Base-by-base conservation (phyloP, 2,113 vertebrate species). In the Sylvia atricapilla region DNA sequence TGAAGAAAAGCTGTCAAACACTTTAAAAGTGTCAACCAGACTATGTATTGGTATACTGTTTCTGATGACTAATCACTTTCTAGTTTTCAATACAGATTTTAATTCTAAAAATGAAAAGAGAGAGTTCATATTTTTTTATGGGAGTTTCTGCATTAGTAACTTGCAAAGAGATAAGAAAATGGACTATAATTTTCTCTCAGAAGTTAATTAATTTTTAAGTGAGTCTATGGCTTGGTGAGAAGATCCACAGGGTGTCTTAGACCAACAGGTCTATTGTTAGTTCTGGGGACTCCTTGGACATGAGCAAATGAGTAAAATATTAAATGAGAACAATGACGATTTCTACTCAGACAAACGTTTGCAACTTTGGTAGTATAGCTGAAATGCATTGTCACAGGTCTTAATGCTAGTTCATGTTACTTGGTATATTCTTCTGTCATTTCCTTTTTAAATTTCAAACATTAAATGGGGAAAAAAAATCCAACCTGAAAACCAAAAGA, bases 21-120 rank as follows among this genome's bases (percentile, higher is more conserved):
- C 60, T 77, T 49, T 20, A 33, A 89, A 84, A 95, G 22, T 75
- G 15, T 23, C 84, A 67, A 77, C 47, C 30, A 55, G 35, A 50
- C 13, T n/a, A 55, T 16, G 16, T 91, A 85, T 77, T 85, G 75
- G 24, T 35, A 67, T 74, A 55, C 22, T 62, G 23, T 52, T 79
- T 76, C 47, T 89, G 63, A 80, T 56, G 80, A 87, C 18, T 44
- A 73, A 92, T 53, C 56, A 68, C 25, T 87, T 93, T 89, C 47
- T 63, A 41, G 41, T 68, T 81, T 89, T 63, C 88, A 91, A 82
- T 80, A 83, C 6, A 69, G 7, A 20, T 47, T 90, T 63, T 62
- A 85, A 66, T 82, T 66, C 69, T 89, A 63, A 83, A 93, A 87
- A 41, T 49, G 25, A 75, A 73, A 82, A 56, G 21, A 55, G 28